A percentile compares a stretch with the other conserved stretches of the same genome.
Conservation (phyloP, 53 echinoderm and acorn worm genomes). For the Astropecten irregularis region DNA sequence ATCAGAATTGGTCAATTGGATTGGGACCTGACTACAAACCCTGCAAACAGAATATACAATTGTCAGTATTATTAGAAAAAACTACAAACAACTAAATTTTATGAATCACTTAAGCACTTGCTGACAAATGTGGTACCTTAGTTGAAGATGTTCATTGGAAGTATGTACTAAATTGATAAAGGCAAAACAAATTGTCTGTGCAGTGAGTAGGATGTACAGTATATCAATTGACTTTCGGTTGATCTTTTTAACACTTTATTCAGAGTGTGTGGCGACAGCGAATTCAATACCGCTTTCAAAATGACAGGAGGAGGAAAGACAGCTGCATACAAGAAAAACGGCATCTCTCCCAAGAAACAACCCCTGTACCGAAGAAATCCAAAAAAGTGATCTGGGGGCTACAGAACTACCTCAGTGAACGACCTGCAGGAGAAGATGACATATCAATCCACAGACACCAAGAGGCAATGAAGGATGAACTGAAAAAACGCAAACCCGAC, state of each 20-base stretch:
- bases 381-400: constrained; percentile 9
- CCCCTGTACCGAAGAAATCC: background rate
- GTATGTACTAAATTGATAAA: too few relatives aligned
- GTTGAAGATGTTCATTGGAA: too few relatives aligned
- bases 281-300: constrained; percentile 44
- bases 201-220: too few relatives aligned
- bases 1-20: too few relatives aligned
- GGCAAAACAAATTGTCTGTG: too few relatives aligned
- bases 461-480: constrained; percentile 1
- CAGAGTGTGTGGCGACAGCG: constrained; percentile 51
- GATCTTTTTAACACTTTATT: background rate
- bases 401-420: constrained; percentile 20
- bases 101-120: too few relatives aligned
- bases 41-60: too few relatives aligned
- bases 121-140: too few relatives aligned
- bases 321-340: constrained; percentile 19
- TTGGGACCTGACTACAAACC: too few relatives aligned
- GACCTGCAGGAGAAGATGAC: constrained; percentile 38
- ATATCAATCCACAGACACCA: constrained; percentile 12
- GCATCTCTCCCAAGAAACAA: background rate
- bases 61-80: too few relatives aligned
- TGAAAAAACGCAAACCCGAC: constrained; percentile 13
- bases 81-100: too few relatives aligned
- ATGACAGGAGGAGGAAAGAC: background rate
- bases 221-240: too few relatives aligned